A percentile compares a stretch with the other conserved stretches of the same genome.
Evolutionary conservation across 2,797 vertebrate species (phyloP).

Genomic region (Tamandua tetradactyla): DNA sequence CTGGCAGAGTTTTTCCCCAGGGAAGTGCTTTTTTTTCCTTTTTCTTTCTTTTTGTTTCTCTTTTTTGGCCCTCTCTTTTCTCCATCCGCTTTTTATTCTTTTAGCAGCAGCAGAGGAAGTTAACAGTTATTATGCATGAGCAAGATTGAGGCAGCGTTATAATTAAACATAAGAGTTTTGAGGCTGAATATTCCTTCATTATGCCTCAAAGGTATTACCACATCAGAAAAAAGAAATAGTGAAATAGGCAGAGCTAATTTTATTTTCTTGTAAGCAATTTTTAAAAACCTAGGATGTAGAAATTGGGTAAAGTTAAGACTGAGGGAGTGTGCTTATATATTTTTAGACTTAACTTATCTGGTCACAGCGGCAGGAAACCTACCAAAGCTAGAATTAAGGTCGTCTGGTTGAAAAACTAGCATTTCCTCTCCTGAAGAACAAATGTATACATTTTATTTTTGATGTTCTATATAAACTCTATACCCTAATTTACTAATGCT

Average conservation of each 20-base stretch:
- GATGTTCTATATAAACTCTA: slow-evolving; percentile 88
- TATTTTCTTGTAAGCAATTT: slow-evolving; percentile 85
- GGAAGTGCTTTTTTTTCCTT: slow-evolving; percentile 74
- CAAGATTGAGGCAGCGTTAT: slow-evolving; percentile 85
- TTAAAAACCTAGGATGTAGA: slow-evolving; percentile 86
- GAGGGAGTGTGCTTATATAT: slow-evolving; percentile 94
- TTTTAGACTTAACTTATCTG: slow-evolving; percentile 87
- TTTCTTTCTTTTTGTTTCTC: slow-evolving; percentile 60
- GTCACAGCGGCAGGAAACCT: slow-evolving; percentile 89
- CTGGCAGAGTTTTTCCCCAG: slow-evolving; percentile 84
- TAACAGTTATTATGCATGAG: slow-evolving; percentile 86
- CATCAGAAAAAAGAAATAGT: slow-evolving; percentile 79
- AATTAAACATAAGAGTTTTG: slow-evolving; percentile 78
- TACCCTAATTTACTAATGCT: slow-evolving; percentile 87
- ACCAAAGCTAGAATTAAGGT: slow-evolving; percentile 95
- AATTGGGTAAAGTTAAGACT: slow-evolving; percentile 86
- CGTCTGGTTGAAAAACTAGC: slow-evolving; percentile 88
- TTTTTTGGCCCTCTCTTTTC: slow-evolving; percentile 76
- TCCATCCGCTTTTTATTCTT: slow-evolving; percentile 73
- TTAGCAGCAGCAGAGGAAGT: slow-evolving; percentile 85
- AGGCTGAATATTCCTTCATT: slow-evolving; percentile 80
- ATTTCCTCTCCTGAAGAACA: slow-evolving; percentile 89
- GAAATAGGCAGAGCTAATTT: slow-evolving; percentile 86
- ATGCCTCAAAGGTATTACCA: slow-evolving; percentile 82
- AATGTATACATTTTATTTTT: slow-evolving; percentile 90